These are phyloP conservation scores for Cryptosula pallasiana DNA, from an alignment of 2,888 invertebrate genomes.

Conservation along the genomic window DNA sequence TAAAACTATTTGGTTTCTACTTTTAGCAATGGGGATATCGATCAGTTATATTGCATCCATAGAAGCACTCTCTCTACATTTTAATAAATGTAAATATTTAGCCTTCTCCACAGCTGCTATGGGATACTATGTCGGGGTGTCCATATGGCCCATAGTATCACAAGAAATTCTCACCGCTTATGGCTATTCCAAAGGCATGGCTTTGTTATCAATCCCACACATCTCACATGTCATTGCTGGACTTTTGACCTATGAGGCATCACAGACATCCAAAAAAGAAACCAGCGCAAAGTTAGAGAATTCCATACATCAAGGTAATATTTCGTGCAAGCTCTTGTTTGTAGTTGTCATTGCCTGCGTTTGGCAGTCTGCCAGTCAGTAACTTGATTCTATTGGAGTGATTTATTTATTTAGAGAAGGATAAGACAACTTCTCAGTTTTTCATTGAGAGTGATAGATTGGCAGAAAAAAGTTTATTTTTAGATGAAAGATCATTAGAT, in stretches of 20 bases:
- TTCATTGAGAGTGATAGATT: too few species aligned
- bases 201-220: background rate
- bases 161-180: background rate
- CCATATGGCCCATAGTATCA: background rate
- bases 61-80: background rate
- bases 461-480: too few species aligned
- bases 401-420: too few species aligned
- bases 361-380: too few species aligned
- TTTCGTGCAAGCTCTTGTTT: too few species aligned
- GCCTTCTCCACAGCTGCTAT: background rate
- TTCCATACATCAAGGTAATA: too few species aligned
- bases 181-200: slow-evolving; percentile 8
- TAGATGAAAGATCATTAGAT: too few species aligned
- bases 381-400: too few species aligned
- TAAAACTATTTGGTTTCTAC: background rate
- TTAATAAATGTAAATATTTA: background rate
- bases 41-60: background rate
- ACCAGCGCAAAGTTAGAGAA: too few species aligned
- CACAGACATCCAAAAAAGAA: background rate
- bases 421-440: too few species aligned
- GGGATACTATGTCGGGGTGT: background rate
- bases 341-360: too few species aligned
- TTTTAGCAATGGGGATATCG: background rate
- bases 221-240: background rate
- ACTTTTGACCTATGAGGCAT: background rate